Evolutionary conservation across 2,888 invertebrate genomes (phyloP), one percentile per base, ranked within the genome.

Genomic region (Rhagium mordax): DNA sequence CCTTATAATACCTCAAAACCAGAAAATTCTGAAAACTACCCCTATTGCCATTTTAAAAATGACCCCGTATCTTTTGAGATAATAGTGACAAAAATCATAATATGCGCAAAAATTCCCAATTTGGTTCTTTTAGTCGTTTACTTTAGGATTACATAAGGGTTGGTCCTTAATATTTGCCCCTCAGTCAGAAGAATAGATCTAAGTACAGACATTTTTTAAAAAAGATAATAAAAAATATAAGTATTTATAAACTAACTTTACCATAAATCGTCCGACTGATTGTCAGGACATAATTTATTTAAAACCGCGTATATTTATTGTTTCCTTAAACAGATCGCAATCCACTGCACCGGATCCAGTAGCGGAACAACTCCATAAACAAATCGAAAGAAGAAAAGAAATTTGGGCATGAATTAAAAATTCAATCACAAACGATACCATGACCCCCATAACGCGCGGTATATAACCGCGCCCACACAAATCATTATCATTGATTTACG

Each of bases 381-480:
- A 76, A 76, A 76, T 71, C 64, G 61, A 73, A 73, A 74, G 53
- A 27, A 29, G 33, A 49, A 78, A 62, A 71, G 71, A 76, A n/a
- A 73, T 61, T 66, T 41, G 49, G 47, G 53, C 29, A 48, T 59
- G 62, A 48, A 74, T 78, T 78, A 74, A 75, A 70, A 74, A 74
- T 76, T 78, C 70, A 47, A 51, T 74, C 65, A 68, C 70, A 74
- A 69, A 75, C 83, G 84, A 83, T 85, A 89, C 85, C 89, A 89
- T 89, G 86, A 88, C 88, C 86, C 78, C 89, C 88, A 82, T 89
- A 89, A 76, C 75, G 48, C 70, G 89, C 89, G 89, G 87, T 92
- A 92, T 92, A 92, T 90, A 89, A 92, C 92, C 91, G 91, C 91
- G 91, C 91, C 91, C 91, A 91, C 89, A 75, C 83, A 75, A 74